Evolutionary conservation across 2,888 invertebrate species (phyloP), one percentile per base, ranked within the genome.

Genomic region (Melanchra persicariae): DNA sequence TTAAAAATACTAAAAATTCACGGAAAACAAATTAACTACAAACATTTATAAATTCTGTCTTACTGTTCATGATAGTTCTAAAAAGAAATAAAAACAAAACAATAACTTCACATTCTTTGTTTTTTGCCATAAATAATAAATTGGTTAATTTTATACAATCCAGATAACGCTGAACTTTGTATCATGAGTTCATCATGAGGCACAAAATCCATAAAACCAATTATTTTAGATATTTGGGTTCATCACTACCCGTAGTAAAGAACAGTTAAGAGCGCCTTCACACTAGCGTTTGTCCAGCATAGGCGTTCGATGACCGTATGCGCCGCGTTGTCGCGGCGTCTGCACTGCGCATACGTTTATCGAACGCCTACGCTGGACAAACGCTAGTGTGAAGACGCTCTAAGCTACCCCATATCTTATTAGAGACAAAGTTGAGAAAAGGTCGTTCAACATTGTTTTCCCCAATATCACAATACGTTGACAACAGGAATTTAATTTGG

Each of bases 41-140:
- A 58, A 62, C 66, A 58, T 68, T 37, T 9, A 49, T 54, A 58
- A 57, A 62, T 54, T 71, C 34, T 57, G 40, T 60, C 19, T 61
- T 55, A 45, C 24, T 55, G 60, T 52, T 70, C 51, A 59, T 24
- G 19, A 45, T 70, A 45, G 15, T 12, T 43, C 3, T 24, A 66
- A 30, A 69, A 40, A 10, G 8, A 26, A 34, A 10, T 24, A 37
- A 54, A 45, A 76, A 75, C 15, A 34, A 76, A 70, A 70, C 68
- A 54, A 74, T 30, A 47, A n/a, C 45, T 37, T 24, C 4, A 30
- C 37, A 64, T 45, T 59, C 12, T n/a, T 47, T 59, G 30, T n/a
- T 49, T 43, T 43, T 55, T 34, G 4, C 30, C 26, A 24, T 45
- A 22, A 19, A 37, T 37, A 55, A 5, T 9, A 45, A 58, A 1